phyloP scores from a whole-genome alignment of 2,113 vertebrate species.

The Xiphias gladius region DNA sequence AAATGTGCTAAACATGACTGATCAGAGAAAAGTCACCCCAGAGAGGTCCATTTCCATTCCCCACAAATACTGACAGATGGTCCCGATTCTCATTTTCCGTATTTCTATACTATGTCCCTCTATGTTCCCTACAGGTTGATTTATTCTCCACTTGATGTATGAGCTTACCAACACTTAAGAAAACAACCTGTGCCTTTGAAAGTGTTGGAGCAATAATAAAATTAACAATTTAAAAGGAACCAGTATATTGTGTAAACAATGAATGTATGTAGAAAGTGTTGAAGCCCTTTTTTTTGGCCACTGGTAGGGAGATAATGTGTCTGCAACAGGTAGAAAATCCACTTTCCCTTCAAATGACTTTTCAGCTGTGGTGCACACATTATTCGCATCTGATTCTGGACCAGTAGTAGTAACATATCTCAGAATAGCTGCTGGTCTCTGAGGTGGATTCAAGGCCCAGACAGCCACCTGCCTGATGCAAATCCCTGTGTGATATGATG shows the following conservation, averaged over 20 bases:
- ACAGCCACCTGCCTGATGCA: constrained; percentile 26
- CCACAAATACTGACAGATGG: constrained; percentile 70
- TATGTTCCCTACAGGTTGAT: constrained; percentile 51
- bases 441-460: constrained; percentile 8
- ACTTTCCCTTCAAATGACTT: constrained; percentile 34
- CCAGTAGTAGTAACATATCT: constrained; percentile 2
- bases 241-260: neutral
- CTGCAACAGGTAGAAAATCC: constrained; percentile 5
- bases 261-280: neutral
- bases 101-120: constrained; percentile 41
- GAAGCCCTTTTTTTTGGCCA: neutral
- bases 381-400: constrained; percentile 11
- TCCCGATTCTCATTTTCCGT: constrained; percentile 63
- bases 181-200: constrained; percentile 38
- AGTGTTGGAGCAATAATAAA: constrained; percentile 7
- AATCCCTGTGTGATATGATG: constrained; percentile 38
- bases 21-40: constrained; percentile 79
- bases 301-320: constrained; percentile 5
- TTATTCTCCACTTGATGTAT: constrained; percentile 42
- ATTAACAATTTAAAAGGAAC: neutral
- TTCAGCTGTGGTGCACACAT: constrained; percentile 23
- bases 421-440: constrained; percentile 1
- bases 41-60: constrained; percentile 66
- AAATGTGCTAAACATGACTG: constrained; percentile 75
- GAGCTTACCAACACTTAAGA: constrained; percentile 25